Evolutionary conservation across 30 jellyfish, hydroid and myxozoan species (phyloP), one percentile per base, ranked within the genome.

Genomic region (Cassiopea andromeda): DNA sequence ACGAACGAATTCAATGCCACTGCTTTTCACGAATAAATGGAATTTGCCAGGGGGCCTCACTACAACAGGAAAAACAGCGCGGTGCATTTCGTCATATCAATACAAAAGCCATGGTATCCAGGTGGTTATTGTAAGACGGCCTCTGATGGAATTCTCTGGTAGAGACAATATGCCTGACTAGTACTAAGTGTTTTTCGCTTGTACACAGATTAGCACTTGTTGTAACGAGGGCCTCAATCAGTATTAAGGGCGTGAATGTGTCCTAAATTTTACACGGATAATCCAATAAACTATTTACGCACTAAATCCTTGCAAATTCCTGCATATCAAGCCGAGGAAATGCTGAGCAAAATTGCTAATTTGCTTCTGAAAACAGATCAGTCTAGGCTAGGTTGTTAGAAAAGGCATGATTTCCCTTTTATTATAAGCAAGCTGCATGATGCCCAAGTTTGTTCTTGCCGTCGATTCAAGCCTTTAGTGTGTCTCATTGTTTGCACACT

Each of bases 241-340:
- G 82, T 18, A 46, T 15, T 61, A 79, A 75, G 89, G 93, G 93
- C 89, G 93, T 86, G 89, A 76, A 86, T 61, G 93, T 61, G 93
- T 77, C 81, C 85, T 16, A 9, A 79, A 46, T 75, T 86, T 46
- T 70, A 43, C 78, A 71, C 27, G 49, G 89, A 86, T 86, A 60
- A 86, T 86, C 89, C 93, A 75, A 69, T 86, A 61, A 77, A 76
- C 93, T 86, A 86, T 86, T 86, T 86, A 86, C 93, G 73, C 76
- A 72, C 67, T 77, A 76, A 86, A 86, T 86, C 93, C 93, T 69
- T 68, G 88, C 85, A 47, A 75, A 86, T 61, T 15, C 87, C 87
- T 70, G 45, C 85, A 69, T 74, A 57, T 85, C 78, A 75, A 38
- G 44, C 61, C 79, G 86, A 85, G 92, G 92, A 85, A 85, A 85